Base-by-base conservation (phyloP, 2,888 invertebrate genomes). In the Liposcelis brunnea region DNA sequence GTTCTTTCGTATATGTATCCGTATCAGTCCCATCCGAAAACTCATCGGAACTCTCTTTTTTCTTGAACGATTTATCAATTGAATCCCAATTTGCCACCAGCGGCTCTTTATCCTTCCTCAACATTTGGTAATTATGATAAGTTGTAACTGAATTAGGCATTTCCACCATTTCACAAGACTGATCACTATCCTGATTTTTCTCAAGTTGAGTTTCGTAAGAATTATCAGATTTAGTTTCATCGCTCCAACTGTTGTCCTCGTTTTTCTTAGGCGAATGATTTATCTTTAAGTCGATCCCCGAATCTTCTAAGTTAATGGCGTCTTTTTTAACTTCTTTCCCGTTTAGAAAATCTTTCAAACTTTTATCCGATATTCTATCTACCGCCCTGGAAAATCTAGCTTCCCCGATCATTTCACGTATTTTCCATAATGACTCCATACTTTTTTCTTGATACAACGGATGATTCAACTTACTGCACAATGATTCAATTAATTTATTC, bases 391-490 rank as follows among this genome's bases (percentile, higher is more conserved):
- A 2, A 38, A 42, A 44, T 47, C 75, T 73, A 7, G 70, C 65
- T 2, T 68, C 63, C 0, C 83, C 83, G 47, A 82, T 68, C 6
- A 75, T 65, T 49, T 78, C 75, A 43, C 77, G 71, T 37, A 85
- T 71, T 60, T 79, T 79, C 42, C 75, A 64, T 47, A 85, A 61
- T 2, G 84, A 77, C 53, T 79, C 68, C 43, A 81, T 48, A 18
- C 16, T 6, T 12, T 16, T 21, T 10, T 40, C 40, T 19, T 19
- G 14, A 18, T 40, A 40, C 15, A 40, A 18, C 3, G 40, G 40
- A 18, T 15, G 16, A 19, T 16, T 10, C 12, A 40, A 10, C 11
- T 40, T 40, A 18, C 21, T 40, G 3, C 16, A 7, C 6, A 40
- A 19, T 19, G 10, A 16, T 19, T 16, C 21, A 14, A 40, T 12